These are phyloP conservation scores for Chionoecetes opilio DNA, from an alignment of 1,140 invertebrate genomes.

Conservation along the genomic window DNA sequence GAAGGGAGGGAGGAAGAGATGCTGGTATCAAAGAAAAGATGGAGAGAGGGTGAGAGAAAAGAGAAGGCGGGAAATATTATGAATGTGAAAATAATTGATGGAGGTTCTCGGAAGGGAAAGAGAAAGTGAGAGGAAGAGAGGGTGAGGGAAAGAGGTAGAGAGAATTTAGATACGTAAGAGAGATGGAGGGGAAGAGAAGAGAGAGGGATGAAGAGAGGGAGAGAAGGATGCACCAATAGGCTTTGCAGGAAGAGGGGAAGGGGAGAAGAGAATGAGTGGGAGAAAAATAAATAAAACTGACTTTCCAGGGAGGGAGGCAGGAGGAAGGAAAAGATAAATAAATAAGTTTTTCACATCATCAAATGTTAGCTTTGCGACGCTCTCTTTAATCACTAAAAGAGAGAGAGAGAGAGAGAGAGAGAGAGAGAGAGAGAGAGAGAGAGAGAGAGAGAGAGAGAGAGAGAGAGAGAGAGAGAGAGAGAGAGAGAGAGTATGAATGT, in stretches of 20 bases:
- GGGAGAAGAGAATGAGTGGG: background rate
- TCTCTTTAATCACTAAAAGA: background rate
- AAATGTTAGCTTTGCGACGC: conserved; percentile 8
- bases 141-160: background rate
- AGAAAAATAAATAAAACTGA: background rate
- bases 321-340: background rate
- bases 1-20: background rate
- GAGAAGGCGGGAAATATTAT: no score
- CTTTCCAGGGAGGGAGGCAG: background rate
- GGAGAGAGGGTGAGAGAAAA: background rate
- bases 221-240: background rate
- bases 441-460: background rate
- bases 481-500: no score
- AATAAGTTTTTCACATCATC: background rate
- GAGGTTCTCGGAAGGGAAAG: background rate
- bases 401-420: conserved; percentile 18
- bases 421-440: background rate
- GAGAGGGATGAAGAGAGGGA: background rate
- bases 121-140: background rate
- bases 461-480: background rate
- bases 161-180: no score
- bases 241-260: background rate
- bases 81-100: no score
- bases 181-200: background rate
- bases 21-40: background rate